phyloP scores from a whole-genome alignment of 35 echinoderm and acorn worm genomes.

The Ophiothrix spiculata region DNA sequence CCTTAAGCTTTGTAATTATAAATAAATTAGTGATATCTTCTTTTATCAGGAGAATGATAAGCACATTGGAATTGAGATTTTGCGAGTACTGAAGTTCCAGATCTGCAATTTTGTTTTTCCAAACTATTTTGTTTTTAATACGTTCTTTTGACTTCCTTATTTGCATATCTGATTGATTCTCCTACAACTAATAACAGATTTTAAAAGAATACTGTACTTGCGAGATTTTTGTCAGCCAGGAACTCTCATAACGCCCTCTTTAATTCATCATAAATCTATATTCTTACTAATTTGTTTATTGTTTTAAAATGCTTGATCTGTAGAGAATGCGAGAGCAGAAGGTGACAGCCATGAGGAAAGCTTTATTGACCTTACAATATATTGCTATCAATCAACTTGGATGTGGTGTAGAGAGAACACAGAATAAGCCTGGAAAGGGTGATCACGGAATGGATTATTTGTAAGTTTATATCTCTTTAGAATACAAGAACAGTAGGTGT shows the following conservation, averaged over 20 bases:
- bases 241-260: not conserved
- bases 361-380: conserved; percentile 74
- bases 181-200: too few relatives aligned
- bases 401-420: conserved; percentile 76
- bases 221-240: not conserved
- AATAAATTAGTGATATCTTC: too few relatives aligned
- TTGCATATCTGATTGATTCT: too few relatives aligned
- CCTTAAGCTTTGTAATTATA: too few relatives aligned
- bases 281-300: not conserved
- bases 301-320: not conserved
- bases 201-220: not conserved
- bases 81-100: too few relatives aligned
- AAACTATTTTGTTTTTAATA: too few relatives aligned
- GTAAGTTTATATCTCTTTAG: conserved; percentile 65
- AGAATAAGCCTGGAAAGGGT: conserved; percentile 40
- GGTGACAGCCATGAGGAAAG: conserved; percentile 80
- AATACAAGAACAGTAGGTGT: conserved; percentile 61
- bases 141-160: too few relatives aligned
- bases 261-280: not conserved
- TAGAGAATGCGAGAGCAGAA: conserved; percentile 70
- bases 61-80: too few relatives aligned
- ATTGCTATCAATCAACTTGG: conserved; percentile 91
- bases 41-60: too few relatives aligned
- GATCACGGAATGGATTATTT: conserved; percentile 64
- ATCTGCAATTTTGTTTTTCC: too few relatives aligned